Evolutionary conservation across 2,797 vertebrate genomes (phyloP).

Genomic region (Pangasius djambal): DNA sequence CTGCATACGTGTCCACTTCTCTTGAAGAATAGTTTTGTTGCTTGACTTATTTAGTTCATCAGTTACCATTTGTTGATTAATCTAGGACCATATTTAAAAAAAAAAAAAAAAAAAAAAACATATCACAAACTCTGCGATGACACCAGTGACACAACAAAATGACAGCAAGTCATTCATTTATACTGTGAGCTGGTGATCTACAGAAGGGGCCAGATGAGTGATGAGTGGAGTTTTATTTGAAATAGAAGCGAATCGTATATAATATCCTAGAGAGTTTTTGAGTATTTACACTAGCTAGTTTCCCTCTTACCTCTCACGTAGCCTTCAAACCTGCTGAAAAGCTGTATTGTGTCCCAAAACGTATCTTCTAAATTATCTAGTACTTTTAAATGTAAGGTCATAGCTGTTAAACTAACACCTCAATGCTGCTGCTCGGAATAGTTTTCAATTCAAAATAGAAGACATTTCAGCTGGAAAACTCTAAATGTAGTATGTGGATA

Average conservation of each 20-base stretch:
- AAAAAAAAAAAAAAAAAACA: background rate
- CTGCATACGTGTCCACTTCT: background rate
- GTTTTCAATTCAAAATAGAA: background rate
- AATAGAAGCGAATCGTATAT: background rate
- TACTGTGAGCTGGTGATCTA: background rate
- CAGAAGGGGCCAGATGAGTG: background rate
- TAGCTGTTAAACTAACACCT: background rate
- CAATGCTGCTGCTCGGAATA: background rate
- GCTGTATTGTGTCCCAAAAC: background rate
- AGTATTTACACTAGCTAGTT: background rate
- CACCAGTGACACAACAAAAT: background rate
- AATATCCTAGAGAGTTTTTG: background rate
- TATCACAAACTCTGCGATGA: background rate
- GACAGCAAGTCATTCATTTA: background rate
- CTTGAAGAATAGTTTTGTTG: background rate
- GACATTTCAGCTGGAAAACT: background rate
- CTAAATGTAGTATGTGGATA: background rate
- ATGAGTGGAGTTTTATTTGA: background rate
- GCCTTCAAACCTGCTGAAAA: conserved; percentile 5
- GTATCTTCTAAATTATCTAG: background rate
- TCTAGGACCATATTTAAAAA: background rate
- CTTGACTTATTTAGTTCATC: background rate
- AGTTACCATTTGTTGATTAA: background rate
- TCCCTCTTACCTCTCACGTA: background rate
- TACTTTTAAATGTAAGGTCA: background rate